Evolutionary conservation across 2,888 invertebrate genomes (phyloP), one percentile per base, ranked within the genome.

Genomic region (Drosophila falleni): DNA sequence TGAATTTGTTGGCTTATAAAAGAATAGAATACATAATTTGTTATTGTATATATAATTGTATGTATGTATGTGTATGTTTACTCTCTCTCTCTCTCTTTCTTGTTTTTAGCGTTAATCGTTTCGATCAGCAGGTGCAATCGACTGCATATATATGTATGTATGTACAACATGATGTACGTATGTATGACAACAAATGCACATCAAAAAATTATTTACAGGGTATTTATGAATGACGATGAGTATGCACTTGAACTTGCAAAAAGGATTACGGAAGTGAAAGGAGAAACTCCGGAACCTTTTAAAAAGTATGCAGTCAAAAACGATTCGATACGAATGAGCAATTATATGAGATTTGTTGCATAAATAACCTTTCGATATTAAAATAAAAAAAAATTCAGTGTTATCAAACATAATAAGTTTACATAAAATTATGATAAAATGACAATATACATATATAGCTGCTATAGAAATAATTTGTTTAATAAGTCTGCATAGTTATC

Each of bases 141-240:
- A 46, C 44, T 53, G 54, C 42, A 42, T 37, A 31, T 42, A 15
- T 42, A 31, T 44, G 15, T 35, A 19, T 55, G 44, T 50, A 41
- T 31, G 31, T 31, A 31, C 31, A 31, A 31, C 31, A 31, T 31
- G 31, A 31, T 31, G 31, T 13, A 35, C 13, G 37, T 35, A 35
- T 37, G 37, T 37, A 37, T 37, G 61, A 26, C 51, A 26, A 41
- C 54, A 74, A 58, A 63, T 69, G 55, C 47, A 60, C 47, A 61
- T 70, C 49, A 65, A 58, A 41, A 61, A 65, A 51, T 33, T 76
- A 65, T 65, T 51, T 71, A 76, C 76, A 70, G n/a, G 29, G 29
- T 11, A 13, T 42, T 11, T 11, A 16, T 37, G 16, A 16, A 42
- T 61, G 37, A 15, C 5, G 11, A 29, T 61, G 33, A 46, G 26